Base-by-base conservation (phyloP, 1,140 invertebrate species). In the Babylonia areolata region DNA sequence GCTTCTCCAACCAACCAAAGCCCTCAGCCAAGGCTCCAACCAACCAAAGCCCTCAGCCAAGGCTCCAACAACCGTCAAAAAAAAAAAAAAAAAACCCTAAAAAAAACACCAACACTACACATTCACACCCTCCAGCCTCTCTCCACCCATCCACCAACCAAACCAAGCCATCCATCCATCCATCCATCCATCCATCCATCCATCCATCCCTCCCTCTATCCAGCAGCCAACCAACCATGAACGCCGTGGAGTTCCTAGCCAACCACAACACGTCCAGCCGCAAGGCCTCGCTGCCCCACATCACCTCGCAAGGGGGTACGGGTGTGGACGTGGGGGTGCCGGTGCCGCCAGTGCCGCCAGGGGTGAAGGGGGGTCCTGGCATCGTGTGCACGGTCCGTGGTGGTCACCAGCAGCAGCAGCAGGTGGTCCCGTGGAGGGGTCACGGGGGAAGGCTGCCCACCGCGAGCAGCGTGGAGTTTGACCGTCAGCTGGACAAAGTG, bases 401-500 rank as follows among this genome's bases (percentile, higher is more conserved):
- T 51, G n/a, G n/a, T n/a, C n/a, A n/a, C n/a, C n/a, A n/a, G n/a
- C n/a, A n/a, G n/a, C n/a, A n/a, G n/a, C 46, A 51, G 9, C 6
- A 42, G 51, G 54, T 71, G 31, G 73, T 90, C 35, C 84, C 85
- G 71, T 93, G 92, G 92, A 85, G 92, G 83, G 92, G 92, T 6
- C 90, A 90, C 51, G 92, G 92, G 42, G 92, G 92, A 1, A 87
- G 90, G 37, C 86, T 87, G 37, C 90, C 91, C 3, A 91, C 92
- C n/a, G 42, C 80, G 33, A 90, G 88, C 54, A 90, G 90, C 82
- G 90, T 93, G 31, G 91, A 92, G 69, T 93, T 93, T 90, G 92
- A 93, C 79, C 89, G 90, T 85, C 92, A 93, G 85, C 79, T 93
- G 87, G 93, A 93, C 71, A 92, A 92, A 82, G 86, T 93, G 58